Percentiles rank a stretch among this genome's conserved stretches.
phyloP scores from a whole-genome alignment of 2,888 invertebrate genomes.

The Exocentrus adspersus region DNA sequence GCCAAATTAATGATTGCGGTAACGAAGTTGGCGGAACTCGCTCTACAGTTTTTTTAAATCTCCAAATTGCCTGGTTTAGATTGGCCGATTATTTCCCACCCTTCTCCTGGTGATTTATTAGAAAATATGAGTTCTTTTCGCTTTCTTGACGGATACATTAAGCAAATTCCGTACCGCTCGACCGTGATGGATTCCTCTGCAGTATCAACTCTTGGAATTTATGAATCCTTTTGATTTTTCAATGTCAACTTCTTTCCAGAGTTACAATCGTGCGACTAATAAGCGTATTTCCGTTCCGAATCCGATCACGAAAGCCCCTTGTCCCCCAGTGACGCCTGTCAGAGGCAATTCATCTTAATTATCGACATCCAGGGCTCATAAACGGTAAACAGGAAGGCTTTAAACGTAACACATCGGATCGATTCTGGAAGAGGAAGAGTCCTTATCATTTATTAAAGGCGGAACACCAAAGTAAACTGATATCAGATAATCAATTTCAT shows the following conservation, averaged over 20 bases:
- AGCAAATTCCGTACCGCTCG: not conserved
- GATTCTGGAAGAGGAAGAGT: not conserved
- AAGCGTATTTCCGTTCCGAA: too few relatives aligned
- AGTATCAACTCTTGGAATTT: too few relatives aligned
- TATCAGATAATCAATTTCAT: conserved; percentile 20
- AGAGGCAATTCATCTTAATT: not conserved
- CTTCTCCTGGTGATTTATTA: conserved; percentile 1
- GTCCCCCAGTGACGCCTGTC: not conserved
- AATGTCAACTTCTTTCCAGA: too few relatives aligned
- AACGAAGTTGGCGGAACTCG: not conserved
- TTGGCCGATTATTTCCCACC: not conserved
- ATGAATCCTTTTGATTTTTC: too few relatives aligned
- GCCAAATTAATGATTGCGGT: not conserved
- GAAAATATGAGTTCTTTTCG: not conserved
- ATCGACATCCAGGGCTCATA: not conserved
- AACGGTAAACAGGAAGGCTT: not conserved
- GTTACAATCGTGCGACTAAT: too few relatives aligned
- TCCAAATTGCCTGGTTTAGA: not conserved
- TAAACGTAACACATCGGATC: not conserved
- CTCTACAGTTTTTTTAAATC: not conserved
- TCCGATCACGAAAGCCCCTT: too few relatives aligned
- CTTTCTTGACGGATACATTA: not conserved
- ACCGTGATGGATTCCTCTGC: not conserved
- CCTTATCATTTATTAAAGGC: conserved; percentile 18
- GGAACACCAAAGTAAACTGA: conserved; percentile 7